Base-by-base conservation (phyloP, 2,888 invertebrate genomes). In the Pedicia rivosa region DNA sequence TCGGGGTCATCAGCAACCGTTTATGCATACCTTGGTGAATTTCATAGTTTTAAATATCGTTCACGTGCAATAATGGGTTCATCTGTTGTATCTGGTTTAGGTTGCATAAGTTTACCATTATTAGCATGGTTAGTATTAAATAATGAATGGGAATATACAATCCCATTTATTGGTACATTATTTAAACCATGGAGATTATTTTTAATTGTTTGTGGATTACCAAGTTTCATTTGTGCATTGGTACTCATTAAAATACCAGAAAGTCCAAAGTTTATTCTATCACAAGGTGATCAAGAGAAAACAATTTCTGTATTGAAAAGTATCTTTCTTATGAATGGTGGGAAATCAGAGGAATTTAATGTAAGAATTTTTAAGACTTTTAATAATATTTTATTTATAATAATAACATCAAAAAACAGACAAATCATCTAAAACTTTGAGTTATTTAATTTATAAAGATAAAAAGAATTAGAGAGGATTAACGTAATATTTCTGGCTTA, bases 1-100 rank as follows among this genome's bases (percentile, higher is more conserved):
- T 56, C 56, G 5, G 67, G 65, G 9, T 59, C 66, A 8, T 65
- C 66, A 5, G 63, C 66, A 2, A 61, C 65, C 7, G 53, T 66
- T 4, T 68, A 66, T 44, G 65, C 66, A 3, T 68, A 64, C 45
- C 51, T 64, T 12, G 66, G 68, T 8, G 68, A 68, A 49, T 67
- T 67, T 45, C 67, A 67, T 43, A 59, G 62, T 16, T 50, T 56
- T 24, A 52, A 50, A 32, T 56, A 59, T 27, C 55, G 67, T 8
- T 62, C 66, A 2, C 62, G 62, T 46, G 60, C 56, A 5, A 54
- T 59, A 8, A 53, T 57, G 53, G 52, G 53, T 15, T 48, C 55
- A 3, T 54, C 56, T 5, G 48, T 56, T 22, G 53, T 57, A 22
- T 55, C 56, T 31, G 57, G 57, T 12, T 35, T 55, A 15, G 52